Conservation (phyloP, 2,888 invertebrate genomes). For the Thereva nobilitata region DNA sequence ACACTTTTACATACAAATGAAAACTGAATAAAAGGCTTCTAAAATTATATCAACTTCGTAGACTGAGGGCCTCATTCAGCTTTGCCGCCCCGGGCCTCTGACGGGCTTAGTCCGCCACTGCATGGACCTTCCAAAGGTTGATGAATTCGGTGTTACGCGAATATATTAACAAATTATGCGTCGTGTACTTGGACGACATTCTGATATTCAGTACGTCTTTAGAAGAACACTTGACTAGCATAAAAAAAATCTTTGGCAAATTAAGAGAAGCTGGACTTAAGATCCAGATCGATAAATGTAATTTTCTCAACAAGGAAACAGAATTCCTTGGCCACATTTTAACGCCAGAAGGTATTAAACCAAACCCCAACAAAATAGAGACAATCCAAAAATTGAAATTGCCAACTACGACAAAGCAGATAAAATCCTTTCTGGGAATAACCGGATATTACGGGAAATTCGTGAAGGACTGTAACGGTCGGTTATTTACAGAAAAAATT, state of each 20-base stretch:
- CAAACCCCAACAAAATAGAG: constrained; percentile 59
- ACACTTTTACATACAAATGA: too few species aligned
- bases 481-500: too few species aligned
- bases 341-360: constrained; percentile 42
- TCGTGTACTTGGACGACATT: constrained; percentile 39
- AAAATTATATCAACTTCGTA: too few species aligned
- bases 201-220: constrained; percentile 36
- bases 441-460: constrained; percentile 16
- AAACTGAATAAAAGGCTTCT: too few species aligned
- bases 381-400: constrained; percentile 58
- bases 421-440: constrained; percentile 17
- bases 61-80: too few species aligned
- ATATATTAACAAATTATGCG: constrained; percentile 31
- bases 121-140: constrained; percentile 36
- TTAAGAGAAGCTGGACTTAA: constrained; percentile 37
- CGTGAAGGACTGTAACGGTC: too few species aligned
- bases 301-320: constrained; percentile 44
- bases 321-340: constrained; percentile 47
- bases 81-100: too few species aligned
- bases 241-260: constrained; percentile 36
- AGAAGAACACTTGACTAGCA: constrained; percentile 37
- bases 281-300: constrained; percentile 41
- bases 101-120: too few species aligned
- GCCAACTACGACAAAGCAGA: constrained; percentile 11
- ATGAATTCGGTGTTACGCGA: constrained; percentile 32